Conservation (phyloP, 2,113 vertebrate genomes). For the Microcebus lehilahytsara region DNA sequence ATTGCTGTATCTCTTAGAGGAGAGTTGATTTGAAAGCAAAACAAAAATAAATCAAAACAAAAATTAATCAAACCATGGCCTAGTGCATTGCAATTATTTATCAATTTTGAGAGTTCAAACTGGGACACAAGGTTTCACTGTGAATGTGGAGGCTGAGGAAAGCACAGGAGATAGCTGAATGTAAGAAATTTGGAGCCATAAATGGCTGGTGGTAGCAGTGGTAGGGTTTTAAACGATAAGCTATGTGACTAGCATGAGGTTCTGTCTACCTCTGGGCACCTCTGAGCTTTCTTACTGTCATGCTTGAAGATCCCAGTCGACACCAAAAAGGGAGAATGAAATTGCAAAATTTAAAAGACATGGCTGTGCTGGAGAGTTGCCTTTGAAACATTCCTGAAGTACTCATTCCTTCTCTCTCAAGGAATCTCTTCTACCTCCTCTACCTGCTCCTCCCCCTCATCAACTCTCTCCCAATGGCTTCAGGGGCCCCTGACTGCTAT, state of each 20-base stretch:
- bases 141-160: background rate
- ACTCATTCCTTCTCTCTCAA: background rate
- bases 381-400: background rate
- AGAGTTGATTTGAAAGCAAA: constrained; percentile 50
- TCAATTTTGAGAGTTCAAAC: constrained; percentile 27
- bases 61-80: constrained; percentile 41
- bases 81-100: constrained; percentile 43
- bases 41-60: constrained; percentile 21
- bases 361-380: background rate
- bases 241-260: background rate
- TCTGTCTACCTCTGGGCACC: background rate
- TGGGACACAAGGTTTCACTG: background rate
- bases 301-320: background rate
- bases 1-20: constrained; percentile 9
- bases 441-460: background rate
- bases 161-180: background rate
- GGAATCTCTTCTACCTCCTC: too few species aligned
- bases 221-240: background rate
- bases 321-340: background rate
- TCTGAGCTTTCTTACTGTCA: background rate
- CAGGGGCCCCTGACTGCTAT: background rate
- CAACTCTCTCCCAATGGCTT: background rate
- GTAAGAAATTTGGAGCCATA: background rate
- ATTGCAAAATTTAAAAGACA: background rate
- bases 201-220: background rate